Base-by-base conservation (phyloP, 2,113 vertebrate species). In the Lepisosteus osseus region DNA sequence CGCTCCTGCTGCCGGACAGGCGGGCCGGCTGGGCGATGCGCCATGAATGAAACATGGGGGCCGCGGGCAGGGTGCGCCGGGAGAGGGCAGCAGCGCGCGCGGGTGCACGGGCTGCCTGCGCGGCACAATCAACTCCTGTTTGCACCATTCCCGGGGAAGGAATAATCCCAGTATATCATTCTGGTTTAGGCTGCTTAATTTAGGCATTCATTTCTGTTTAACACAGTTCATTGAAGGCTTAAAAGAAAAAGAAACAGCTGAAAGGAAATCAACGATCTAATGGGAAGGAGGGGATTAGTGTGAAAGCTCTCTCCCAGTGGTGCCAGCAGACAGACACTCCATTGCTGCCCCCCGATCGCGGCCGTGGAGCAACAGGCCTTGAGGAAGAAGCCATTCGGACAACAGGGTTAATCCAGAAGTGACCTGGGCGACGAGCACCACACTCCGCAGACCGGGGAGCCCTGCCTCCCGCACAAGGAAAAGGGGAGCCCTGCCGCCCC, bases 1-100 rank as follows among this genome's bases (percentile, higher is more conserved):
- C 76, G 15, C 71, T 73, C 77, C 74, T 71, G 81, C 54, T 51
- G 44, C 42, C 78, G 84, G 80, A 80, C 74, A 74, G 80, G 79
- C 74, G 51, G 77, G 6, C 13, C 3, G 65, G 65, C 15, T 40
- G 69, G n/a, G 65, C 69, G 59, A 89, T 78, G 80, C 83, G 72
- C 71, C 75, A 68, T 80, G 89, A 86, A 90, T 88, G 78, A 87
- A 76, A 65, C 54, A 81, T 62, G 5, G 5, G 47, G 9, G 47
- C 5, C 5, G 47, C 13, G 45, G 9, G 17, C 1, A 2, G 14
- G 40, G 42, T 41, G 42, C 17, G 9, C 11, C 42, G 68, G 68
- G 54, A 61, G 15, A n/a, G 17, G 7, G 14, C 41, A 43, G 68
- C n/a, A 69, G 59, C 41, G 67, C 56, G 13, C 7, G 29, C 9